These are phyloP conservation scores for Drosophila repleta DNA, from an alignment of 1,140 invertebrate genomes.

Conservation along the genomic window DNA sequence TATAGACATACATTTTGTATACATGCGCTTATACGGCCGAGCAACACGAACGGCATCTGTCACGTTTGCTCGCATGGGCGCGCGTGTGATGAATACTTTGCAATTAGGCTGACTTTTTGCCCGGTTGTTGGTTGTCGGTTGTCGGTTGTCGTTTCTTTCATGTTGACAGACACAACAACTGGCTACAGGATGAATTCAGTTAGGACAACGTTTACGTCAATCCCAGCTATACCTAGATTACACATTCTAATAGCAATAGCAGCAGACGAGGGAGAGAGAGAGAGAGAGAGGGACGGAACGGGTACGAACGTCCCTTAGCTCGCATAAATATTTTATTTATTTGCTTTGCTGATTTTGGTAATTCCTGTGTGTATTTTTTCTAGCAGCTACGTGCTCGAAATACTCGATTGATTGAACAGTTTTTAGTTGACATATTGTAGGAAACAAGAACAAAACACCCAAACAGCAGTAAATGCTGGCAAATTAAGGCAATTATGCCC, in stretches of 20 bases:
- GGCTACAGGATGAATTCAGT: constrained; percentile 69
- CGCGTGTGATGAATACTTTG: constrained; percentile 79
- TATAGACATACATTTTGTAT: neutral
- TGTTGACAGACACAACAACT: constrained; percentile 57
- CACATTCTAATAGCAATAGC: constrained; percentile 28
- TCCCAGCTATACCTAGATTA: constrained; percentile 52
- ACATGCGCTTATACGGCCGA: constrained; percentile 4
- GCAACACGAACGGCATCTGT: constrained; percentile 62
- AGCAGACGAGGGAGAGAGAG: neutral
- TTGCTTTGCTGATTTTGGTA: constrained; percentile 71
- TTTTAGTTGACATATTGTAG: constrained; percentile 48
- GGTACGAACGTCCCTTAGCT: constrained; percentile 9
- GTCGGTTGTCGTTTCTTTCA: constrained; percentile 24
- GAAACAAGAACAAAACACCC: constrained; percentile 1
- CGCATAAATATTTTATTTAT: constrained; percentile 78
- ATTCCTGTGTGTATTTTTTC: constrained; percentile 27
- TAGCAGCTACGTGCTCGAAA: constrained; percentile 64
- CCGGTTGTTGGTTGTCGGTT: constrained; percentile 9
- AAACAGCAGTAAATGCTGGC: constrained; percentile 14
- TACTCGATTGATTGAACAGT: constrained; percentile 46
- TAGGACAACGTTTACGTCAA: constrained; percentile 64
- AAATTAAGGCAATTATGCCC: constrained; percentile 27
- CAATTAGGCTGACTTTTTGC: constrained; percentile 60
- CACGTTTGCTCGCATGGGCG: constrained; percentile 72
- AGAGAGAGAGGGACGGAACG: neutral